Base-by-base conservation (phyloP, 2,113 vertebrate genomes). In the Aythya baeri region DNA sequence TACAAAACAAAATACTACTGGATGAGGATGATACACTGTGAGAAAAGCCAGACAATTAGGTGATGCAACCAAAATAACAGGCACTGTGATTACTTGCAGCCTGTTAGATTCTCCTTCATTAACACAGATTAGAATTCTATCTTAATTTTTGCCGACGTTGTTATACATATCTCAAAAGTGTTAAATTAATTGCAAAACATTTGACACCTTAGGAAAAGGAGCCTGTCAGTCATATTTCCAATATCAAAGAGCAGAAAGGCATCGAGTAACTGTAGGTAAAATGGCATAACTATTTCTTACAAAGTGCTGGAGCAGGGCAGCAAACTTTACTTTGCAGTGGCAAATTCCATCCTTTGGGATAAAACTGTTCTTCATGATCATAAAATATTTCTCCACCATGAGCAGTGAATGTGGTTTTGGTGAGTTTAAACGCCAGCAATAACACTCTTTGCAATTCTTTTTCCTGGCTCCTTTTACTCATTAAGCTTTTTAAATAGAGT, bases 161-260 rank as follows among this genome's bases (percentile, higher is more conserved):
- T 46, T 93, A 77, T 75, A 91, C 54, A 62, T 93, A 32, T 41
- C 27, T 52, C 67, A 52, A 87, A 94, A 94, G 32, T 44, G 44
- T 75, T 92, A 81, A 93, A 93, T 66, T 77, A 89, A 54, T 89
- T 89, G 78, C 59, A 96, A 83, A 88, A 66, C 80, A 96, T 77
- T 22, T 94, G 94, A 96, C 68, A 65, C 11, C 91, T 12, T 12
- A 25, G 41, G 50, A 46, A 94, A 67, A 94, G 89, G 54, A 90
- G 31, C 91, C 44, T 93, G 59, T 62, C 74, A 94, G 87, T 7
- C 68, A 96, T 36, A 41, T 82, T 91, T 93, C 23, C 79, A 83
- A 9, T 68, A 88, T 88, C n/a, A 62, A 62, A 82, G 27, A 93
- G 63, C 61, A 81, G 31, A 66, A 95, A n/a, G 41, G 23, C 41